Conservation (phyloP, 2,888 invertebrate genomes). For the Aspidiotus rigidus region DNA sequence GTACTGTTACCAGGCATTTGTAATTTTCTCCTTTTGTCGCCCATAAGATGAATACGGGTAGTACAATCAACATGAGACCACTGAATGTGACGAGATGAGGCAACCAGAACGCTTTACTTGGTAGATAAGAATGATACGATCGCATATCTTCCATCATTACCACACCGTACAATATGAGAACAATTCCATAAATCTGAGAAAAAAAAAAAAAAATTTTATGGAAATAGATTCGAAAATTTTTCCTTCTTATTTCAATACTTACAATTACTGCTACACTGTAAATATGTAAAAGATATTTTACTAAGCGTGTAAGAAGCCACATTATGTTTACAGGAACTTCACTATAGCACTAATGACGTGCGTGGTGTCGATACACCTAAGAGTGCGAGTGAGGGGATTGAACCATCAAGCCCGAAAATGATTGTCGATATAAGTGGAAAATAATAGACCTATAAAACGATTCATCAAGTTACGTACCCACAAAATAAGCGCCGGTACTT, state of each 20-base stretch:
- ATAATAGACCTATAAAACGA: too few species aligned
- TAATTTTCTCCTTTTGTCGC: conserved; percentile 18
- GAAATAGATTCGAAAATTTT: too few species aligned
- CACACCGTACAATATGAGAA: conserved; percentile 22
- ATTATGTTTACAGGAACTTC: conserved; percentile 8
- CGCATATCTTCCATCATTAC: conserved; percentile 21
- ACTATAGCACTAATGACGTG: too few species aligned
- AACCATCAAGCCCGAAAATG: too few species aligned
- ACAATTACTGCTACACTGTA: conserved; percentile 4
- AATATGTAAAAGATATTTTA: conserved; percentile 16
- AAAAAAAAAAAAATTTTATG: background rate
- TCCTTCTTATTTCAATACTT: conserved; percentile 2
- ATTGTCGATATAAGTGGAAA: too few species aligned
- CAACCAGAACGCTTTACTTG: conserved; percentile 15
- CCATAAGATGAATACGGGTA: conserved; percentile 6
- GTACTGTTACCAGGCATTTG: conserved; percentile 32
- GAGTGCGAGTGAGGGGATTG: too few species aligned
- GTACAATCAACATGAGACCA: conserved; percentile 20
- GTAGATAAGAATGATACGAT: conserved; percentile 16
- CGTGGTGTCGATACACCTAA: too few species aligned
- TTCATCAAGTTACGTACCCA: too few species aligned
- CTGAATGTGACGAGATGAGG: conserved; percentile 23
- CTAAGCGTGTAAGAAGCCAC: conserved; percentile 9
- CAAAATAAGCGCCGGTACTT: too few species aligned
- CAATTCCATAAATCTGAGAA: conserved; percentile 26